Conservation (phyloP, 2,113 vertebrate species). For the Phycodurus eques region DNA sequence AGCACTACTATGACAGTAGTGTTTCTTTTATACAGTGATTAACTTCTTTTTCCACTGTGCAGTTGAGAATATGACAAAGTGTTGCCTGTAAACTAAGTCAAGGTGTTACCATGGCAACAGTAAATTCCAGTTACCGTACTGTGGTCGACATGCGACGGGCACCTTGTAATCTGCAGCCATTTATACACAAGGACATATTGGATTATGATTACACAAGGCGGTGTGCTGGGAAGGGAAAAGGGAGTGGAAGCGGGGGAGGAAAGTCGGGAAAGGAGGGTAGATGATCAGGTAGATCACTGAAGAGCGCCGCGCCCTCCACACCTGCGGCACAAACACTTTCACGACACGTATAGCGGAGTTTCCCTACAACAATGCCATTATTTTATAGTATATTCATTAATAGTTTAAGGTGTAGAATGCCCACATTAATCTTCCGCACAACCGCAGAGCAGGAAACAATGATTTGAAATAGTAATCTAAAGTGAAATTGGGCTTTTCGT, state of each 20-base stretch:
- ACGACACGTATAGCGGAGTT: neutral
- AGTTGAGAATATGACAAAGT: too few species aligned
- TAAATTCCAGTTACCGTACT: neutral
- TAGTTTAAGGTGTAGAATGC: too few species aligned
- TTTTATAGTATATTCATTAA: too few species aligned
- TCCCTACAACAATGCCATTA: neutral
- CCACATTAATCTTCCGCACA: too few species aligned
- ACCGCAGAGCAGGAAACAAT: too few species aligned
- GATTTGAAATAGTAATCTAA: too few species aligned
- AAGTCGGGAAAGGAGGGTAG: too few species aligned
- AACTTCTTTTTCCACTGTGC: too few species aligned
- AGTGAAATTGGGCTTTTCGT: too few species aligned
- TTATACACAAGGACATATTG: constrained; percentile 44
- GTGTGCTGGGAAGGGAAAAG: constrained; percentile 4
- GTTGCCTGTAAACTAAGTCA: neutral
- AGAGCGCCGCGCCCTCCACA: neutral
- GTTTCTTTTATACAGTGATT: too few species aligned
- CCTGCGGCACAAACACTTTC: constrained; percentile 32
- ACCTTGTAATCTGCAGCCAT: constrained; percentile 54
- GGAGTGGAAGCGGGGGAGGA: neutral
- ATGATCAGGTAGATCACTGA: neutral
- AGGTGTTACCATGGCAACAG: neutral
- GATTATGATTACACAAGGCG: constrained; percentile 54
- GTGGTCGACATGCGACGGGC: neutral
- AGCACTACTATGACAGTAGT: too few species aligned